Conservation (phyloP, 2,113 vertebrate species). For the Oreochromis aureus region DNA sequence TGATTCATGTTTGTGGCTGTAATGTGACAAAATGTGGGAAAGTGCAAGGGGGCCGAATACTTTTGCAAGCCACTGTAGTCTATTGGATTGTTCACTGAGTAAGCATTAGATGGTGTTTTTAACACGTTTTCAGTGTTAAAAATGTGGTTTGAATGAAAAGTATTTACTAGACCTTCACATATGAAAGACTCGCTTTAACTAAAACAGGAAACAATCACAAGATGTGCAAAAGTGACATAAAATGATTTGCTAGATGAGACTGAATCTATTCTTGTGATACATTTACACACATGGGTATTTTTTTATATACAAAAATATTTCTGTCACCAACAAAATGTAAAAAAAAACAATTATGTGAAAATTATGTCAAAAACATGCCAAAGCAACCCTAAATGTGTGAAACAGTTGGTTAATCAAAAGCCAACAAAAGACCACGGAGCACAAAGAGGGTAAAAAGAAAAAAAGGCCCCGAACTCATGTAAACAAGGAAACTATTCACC, state of each 20-base stretch:
- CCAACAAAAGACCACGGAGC: accelerated
- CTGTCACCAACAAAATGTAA: not conserved
- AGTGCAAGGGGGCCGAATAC: too few relatives aligned
- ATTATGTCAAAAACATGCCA: not conserved
- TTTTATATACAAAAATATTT: not conserved
- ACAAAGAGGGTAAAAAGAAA: not conserved
- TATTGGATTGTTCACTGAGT: not conserved
- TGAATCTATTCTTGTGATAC: accelerated
- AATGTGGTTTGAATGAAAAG: not conserved
- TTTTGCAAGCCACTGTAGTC: not conserved
- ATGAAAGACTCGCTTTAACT: not conserved
- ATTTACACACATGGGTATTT: not conserved
- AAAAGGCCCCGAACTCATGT: not conserved
- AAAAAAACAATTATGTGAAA: not conserved
- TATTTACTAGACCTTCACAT: accelerated
- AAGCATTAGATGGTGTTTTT: not conserved
- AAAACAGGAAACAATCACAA: not conserved
- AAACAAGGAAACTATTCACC: not conserved
- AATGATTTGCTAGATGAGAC: not conserved
- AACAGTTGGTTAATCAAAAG: not conserved
- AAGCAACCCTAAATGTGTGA: too few relatives aligned
- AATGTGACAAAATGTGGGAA: too few relatives aligned
- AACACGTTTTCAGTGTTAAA: not conserved
- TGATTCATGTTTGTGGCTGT: too few relatives aligned
- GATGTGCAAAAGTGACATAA: not conserved